phyloP scores from a whole-genome alignment of 2,797 vertebrate genomes.

The Pyrocephalus nanus region DNA sequence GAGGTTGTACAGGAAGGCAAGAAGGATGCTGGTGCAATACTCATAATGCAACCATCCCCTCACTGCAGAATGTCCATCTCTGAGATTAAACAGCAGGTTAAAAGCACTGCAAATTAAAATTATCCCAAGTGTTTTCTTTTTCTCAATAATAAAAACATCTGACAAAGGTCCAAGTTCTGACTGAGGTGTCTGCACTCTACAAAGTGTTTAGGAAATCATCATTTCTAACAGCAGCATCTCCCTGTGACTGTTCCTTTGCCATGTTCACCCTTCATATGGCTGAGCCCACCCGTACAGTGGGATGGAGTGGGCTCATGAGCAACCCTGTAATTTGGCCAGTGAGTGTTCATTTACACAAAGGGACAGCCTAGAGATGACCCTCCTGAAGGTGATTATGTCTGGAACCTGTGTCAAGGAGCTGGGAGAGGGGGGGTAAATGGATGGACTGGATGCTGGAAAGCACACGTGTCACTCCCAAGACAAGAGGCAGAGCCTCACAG shows the following conservation, averaged over 20 bases:
- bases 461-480: fast-evolving
- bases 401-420: not conserved
- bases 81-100: not conserved
- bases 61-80: not conserved
- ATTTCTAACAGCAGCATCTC: not conserved
- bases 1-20: not conserved
- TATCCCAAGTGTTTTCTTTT: not conserved
- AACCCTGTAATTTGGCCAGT: not conserved
- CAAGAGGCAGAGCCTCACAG: not conserved
- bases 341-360: not conserved
- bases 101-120: not conserved
- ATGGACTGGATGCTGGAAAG: not conserved
- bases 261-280: not conserved
- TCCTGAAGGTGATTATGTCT: not conserved
- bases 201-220: fast-evolving
- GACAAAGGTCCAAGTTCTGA: not conserved
- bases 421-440: not conserved
- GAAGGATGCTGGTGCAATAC: not conserved
- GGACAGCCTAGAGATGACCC: not conserved
- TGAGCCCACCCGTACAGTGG: too few species aligned
- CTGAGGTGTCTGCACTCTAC: not conserved
- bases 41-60: not conserved
- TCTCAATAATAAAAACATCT: not conserved
- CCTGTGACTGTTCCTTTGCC: not conserved
- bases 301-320: not conserved